Conservation (phyloP, 2,113 vertebrate species). For the Hippocampus guttulatus region DNA sequence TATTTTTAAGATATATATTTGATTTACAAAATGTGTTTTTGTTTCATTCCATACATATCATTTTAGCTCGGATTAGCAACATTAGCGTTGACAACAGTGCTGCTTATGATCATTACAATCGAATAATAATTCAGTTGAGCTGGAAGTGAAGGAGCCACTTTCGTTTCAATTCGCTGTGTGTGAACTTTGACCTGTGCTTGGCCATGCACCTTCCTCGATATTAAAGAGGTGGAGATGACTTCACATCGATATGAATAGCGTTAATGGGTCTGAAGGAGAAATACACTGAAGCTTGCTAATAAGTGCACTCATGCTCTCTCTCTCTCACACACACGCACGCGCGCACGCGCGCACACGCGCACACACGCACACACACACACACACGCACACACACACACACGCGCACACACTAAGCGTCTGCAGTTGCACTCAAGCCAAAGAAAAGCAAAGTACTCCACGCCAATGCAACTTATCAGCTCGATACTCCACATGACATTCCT, state of each 20-base stretch:
- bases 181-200: slow-evolving; percentile 6
- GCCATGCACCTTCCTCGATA: background rate
- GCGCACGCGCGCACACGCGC: background rate
- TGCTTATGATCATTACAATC: background rate
- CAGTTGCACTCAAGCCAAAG: slow-evolving; percentile 31
- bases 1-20: too few species aligned
- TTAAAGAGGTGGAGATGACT: slow-evolving; percentile 14
- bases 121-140: background rate
- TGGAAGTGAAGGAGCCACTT: background rate
- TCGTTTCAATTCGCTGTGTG: background rate
- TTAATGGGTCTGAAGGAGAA: slow-evolving; percentile 50
- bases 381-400: slow-evolving; percentile 7
- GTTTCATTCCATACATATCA: too few species aligned
- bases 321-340: background rate
- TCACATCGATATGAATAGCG: slow-evolving; percentile 44
- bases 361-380: slow-evolving; percentile 10
- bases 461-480: slow-evolving; percentile 18
- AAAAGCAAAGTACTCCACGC: slow-evolving; percentile 8
- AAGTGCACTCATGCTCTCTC: slow-evolving; percentile 35
- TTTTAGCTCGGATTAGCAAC: too few species aligned
- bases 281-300: slow-evolving; percentile 27
- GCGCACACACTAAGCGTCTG: slow-evolving; percentile 31
- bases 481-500: background rate
- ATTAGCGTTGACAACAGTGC: too few species aligned
- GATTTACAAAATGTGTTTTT: too few species aligned